Conservation (phyloP, 1,140 invertebrate genomes). For the Neuroterus valhalla region DNA sequence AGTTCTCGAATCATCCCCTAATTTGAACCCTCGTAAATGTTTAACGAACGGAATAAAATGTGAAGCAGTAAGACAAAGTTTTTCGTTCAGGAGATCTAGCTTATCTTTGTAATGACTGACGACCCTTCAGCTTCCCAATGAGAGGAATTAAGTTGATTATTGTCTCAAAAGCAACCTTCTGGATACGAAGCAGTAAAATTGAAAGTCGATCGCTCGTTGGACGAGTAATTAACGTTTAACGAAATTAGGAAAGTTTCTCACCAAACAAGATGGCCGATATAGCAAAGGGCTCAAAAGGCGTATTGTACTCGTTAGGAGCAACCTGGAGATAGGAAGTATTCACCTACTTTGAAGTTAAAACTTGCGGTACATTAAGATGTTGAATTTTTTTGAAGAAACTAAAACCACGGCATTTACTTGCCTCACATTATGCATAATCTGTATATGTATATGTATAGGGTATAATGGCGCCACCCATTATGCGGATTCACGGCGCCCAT, state of each 20-base stretch:
- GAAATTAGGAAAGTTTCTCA: neutral
- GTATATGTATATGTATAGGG: neutral
- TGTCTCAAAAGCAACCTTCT: neutral
- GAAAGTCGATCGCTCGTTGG: constrained; percentile 8
- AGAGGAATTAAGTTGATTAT: neutral
- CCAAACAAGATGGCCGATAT: neutral
- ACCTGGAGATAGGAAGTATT: no score
- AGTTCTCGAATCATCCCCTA: no score
- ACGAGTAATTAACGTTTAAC: neutral
- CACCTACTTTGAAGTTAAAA: no score
- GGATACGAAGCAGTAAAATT: neutral
- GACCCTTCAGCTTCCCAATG: constrained; percentile 14
- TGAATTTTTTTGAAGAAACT: neutral
- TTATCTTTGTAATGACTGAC: neutral
- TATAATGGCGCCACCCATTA: constrained; percentile 28
- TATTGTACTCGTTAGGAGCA: no score
- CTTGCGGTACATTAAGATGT: neutral
- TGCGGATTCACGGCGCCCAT: constrained; percentile 14
- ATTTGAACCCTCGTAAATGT: neutral
- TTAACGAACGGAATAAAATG: constrained; percentile 23
- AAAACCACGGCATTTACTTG: neutral
- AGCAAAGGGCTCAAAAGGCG: no score
- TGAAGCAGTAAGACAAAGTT: neutral
- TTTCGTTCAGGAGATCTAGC: neutral
- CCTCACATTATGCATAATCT: neutral